Conservation (phyloP, 1,140 invertebrate genomes). For the Drosophila busckii region DNA sequence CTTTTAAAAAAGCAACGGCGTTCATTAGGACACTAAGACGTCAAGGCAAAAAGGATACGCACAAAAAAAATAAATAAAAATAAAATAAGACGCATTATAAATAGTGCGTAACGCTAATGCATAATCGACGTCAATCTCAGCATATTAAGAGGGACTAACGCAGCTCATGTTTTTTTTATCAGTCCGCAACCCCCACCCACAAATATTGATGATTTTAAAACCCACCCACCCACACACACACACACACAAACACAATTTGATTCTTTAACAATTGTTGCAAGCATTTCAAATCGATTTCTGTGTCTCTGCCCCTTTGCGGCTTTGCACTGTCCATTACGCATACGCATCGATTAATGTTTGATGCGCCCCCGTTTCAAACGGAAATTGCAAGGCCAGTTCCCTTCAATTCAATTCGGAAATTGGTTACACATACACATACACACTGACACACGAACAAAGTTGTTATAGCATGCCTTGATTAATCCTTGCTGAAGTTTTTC, state of each 20-base stretch:
- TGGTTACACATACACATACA: no score
- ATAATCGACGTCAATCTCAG: slow-evolving; percentile 73
- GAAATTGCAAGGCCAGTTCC: background rate
- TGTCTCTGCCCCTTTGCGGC: no score
- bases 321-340: no score
- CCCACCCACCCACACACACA: background rate
- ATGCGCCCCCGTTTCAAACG: background rate
- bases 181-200: background rate
- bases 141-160: slow-evolving; percentile 72
- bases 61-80: no score
- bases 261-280: no score
- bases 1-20: slow-evolving; percentile 52
- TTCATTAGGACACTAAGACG: slow-evolving; percentile 73
- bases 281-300: slow-evolving; percentile 8
- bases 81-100: slow-evolving; percentile 73
- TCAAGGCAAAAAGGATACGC: slow-evolving; percentile 52
- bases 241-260: background rate
- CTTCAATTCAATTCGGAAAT: no score
- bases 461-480: no score
- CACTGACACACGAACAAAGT: no score
- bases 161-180: slow-evolving; percentile 36
- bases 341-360: no score
- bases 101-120: slow-evolving; percentile 69
- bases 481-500: no score
- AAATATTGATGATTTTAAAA: slow-evolving; percentile 21